Evolutionary conservation across 92 coral and sea anemone genomes (phyloP).

Genomic region (Phenganax marumi): DNA sequence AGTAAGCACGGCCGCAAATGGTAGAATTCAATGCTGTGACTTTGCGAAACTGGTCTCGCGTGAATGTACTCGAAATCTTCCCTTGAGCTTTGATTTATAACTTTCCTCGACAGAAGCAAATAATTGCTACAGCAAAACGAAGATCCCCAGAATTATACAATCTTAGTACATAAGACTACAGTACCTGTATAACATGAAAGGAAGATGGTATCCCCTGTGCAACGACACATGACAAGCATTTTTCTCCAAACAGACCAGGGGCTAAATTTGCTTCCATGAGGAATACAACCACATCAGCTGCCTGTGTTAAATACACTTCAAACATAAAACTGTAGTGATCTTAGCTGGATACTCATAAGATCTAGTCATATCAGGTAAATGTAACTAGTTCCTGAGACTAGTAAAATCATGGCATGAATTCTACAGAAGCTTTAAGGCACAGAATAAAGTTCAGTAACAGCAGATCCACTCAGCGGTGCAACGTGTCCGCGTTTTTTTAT

Average conservation of each 20-base stretch:
- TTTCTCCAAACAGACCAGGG: constrained; percentile 78
- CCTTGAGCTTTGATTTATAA: no score
- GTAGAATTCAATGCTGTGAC: no score
- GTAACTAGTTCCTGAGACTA: background rate
- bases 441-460: no score
- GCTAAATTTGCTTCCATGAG: constrained; percentile 70
- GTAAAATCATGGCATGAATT: no score
- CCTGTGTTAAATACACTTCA: constrained; percentile 49
- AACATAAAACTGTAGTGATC: no score
- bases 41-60: no score
- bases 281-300: constrained; percentile 88
- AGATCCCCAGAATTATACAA: background rate
- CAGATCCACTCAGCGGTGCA: no score
- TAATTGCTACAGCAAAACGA: background rate
- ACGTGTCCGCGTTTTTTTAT: no score
- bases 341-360: background rate
- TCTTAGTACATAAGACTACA: background rate
- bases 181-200: constrained; percentile 83
- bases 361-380: background rate
- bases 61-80: no score
- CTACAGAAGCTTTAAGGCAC: no score
- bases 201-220: constrained; percentile 94
- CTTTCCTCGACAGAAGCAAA: background rate
- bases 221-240: constrained; percentile 82
- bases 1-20: no score